phyloP scores from a whole-genome alignment of 2,797 vertebrate species.

The Melanotaenia nigrans region DNA sequence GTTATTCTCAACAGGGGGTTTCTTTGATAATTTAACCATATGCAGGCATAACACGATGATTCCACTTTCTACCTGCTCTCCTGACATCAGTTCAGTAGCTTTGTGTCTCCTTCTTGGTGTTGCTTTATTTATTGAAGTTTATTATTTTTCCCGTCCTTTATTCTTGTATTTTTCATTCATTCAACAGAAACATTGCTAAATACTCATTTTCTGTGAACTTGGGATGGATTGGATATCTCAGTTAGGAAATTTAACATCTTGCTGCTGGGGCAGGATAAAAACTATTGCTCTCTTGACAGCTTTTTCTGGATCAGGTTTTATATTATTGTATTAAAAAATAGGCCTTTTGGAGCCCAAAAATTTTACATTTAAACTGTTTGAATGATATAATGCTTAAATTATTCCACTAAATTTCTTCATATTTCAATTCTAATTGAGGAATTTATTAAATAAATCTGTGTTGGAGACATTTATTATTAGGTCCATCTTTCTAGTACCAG shows the following conservation, averaged over 20 bases:
- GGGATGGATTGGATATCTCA: background rate
- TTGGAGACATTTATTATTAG: too few relatives aligned
- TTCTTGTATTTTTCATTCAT: background rate
- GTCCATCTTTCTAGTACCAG: too few relatives aligned
- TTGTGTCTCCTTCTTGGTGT: slow-evolving; percentile 2
- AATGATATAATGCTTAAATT: background rate
- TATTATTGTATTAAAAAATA: background rate
- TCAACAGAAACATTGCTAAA: too few relatives aligned
- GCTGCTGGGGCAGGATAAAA: background rate
- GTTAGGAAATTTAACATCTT: background rate
- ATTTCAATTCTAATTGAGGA: too few relatives aligned
- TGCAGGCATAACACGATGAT: too few relatives aligned
- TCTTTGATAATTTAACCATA: background rate
- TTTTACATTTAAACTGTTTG: background rate
- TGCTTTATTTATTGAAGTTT: slow-evolving; percentile 21
- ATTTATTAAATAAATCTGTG: too few relatives aligned
- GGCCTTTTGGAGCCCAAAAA: too few relatives aligned
- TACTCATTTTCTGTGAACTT: background rate
- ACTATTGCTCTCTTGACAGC: background rate
- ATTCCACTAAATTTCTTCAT: background rate
- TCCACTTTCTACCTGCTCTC: background rate
- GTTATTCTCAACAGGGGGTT: slow-evolving; percentile 16
- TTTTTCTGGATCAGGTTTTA: background rate
- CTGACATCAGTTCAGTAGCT: background rate
- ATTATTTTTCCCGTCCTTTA: background rate